Conservation (phyloP, 2,888 invertebrate species). For the Amphipoea oculea region DNA sequence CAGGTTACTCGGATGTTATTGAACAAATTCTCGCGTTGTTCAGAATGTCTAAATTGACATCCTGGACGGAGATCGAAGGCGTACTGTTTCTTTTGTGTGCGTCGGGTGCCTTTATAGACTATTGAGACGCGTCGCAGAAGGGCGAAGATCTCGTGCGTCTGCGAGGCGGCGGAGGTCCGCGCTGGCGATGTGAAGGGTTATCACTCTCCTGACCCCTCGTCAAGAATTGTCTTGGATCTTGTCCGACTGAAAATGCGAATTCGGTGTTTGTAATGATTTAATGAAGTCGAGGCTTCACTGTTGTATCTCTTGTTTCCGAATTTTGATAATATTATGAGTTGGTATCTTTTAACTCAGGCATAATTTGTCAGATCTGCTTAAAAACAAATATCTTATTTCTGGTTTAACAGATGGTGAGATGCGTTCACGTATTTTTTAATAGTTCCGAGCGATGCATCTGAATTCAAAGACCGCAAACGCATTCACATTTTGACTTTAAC, state of each 20-base stretch:
- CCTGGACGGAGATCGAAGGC: constrained; percentile 84
- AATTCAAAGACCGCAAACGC: background rate
- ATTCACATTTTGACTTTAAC: background rate
- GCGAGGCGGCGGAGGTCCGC: constrained; percentile 80
- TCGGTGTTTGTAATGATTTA: constrained; percentile 62
- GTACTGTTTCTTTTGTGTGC: constrained; percentile 86
- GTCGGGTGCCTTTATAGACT: constrained; percentile 87
- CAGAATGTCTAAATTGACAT: constrained; percentile 80
- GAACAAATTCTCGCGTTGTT: constrained; percentile 70
- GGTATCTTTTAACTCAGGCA: background rate
- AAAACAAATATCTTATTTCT: background rate
- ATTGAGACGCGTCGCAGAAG: constrained; percentile 81
- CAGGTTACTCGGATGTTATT: constrained; percentile 66
- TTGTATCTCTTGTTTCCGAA: constrained; percentile 8
- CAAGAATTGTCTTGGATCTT: constrained; percentile 75
- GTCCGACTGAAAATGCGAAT: constrained; percentile 73
- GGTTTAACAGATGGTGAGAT: background rate
- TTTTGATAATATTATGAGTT: constrained; percentile 17
- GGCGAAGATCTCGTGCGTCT: constrained; percentile 82
- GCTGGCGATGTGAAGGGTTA: constrained; percentile 80
- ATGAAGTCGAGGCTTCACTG: constrained; percentile 21
- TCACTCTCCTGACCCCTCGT: constrained; percentile 78
- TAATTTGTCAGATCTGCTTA: background rate
- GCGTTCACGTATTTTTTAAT: background rate
- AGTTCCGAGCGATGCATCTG: background rate